phyloP scores from a whole-genome alignment of 1,140 invertebrate genomes.

The Kradibia gibbosae region DNA sequence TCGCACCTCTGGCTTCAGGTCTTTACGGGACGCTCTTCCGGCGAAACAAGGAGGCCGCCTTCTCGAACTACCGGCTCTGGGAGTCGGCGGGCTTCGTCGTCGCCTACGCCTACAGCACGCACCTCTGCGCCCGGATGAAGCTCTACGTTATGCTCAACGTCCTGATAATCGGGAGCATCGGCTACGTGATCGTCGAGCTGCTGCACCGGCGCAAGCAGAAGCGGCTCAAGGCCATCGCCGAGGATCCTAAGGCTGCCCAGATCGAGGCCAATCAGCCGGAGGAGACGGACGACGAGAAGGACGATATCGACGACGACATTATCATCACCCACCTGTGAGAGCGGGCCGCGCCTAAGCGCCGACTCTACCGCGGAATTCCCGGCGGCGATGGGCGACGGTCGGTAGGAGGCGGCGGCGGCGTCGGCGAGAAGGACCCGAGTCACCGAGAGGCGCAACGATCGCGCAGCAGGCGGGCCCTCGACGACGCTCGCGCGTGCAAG shows the following conservation, averaged over 20 bases:
- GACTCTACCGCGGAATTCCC: neutral
- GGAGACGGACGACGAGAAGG: slow-evolving; percentile 86
- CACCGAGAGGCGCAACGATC: too few relatives aligned
- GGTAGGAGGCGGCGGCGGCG: neutral
- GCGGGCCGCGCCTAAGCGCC: neutral
- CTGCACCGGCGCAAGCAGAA: slow-evolving; percentile 85
- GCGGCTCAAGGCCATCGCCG: slow-evolving; percentile 74
- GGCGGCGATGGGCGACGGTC: neutral
- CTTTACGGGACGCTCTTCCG: slow-evolving; percentile 93
- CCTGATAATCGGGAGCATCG: slow-evolving; percentile 83
- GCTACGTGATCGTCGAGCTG: slow-evolving; percentile 89
- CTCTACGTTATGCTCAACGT: slow-evolving; percentile 89
- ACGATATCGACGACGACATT: slow-evolving; percentile 88
- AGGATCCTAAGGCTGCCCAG: slow-evolving; percentile 79
- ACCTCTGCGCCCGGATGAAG: slow-evolving; percentile 91
- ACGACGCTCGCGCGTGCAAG: neutral
- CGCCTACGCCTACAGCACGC: slow-evolving; percentile 90
- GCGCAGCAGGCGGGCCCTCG: neutral
- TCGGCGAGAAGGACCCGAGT: neutral
- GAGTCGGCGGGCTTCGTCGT: slow-evolving; percentile 94
- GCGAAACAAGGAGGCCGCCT: slow-evolving; percentile 94
- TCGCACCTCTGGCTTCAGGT: slow-evolving; percentile 74
- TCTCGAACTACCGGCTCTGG: slow-evolving; percentile 96
- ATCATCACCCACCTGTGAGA: slow-evolving; percentile 84
- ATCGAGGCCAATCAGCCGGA: slow-evolving; percentile 75